A percentile compares a stretch with the other conserved stretches of the same genome.
phyloP scores from a whole-genome alignment of 2,113 vertebrate species.

The Gobius niger region DNA sequence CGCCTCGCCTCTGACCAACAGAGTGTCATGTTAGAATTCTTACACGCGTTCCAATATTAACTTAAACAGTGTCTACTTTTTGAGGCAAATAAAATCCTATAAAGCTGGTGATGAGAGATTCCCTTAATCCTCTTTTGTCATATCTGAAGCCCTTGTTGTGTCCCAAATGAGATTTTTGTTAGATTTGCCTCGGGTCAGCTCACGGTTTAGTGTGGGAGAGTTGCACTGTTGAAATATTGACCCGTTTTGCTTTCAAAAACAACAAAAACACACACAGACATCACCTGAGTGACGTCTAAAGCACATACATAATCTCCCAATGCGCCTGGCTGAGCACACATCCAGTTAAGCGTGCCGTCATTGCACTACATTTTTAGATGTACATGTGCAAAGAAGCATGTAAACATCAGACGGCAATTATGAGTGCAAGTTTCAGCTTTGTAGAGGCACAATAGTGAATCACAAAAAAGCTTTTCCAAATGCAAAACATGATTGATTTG shows the following conservation, averaged over 20 bases:
- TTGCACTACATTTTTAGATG: conserved; percentile 54
- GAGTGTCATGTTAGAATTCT: too few species aligned
- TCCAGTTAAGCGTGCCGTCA: conserved; percentile 41
- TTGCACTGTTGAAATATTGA: conserved; percentile 29
- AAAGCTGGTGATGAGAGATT: conserved; percentile 15
- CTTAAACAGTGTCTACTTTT: too few species aligned
- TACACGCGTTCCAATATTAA: too few species aligned
- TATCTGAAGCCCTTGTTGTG: conserved; percentile 43
- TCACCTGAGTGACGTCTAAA: conserved; percentile 21
- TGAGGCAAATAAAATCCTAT: too few species aligned
- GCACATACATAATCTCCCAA: conserved; percentile 43
- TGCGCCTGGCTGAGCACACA: conserved; percentile 49
- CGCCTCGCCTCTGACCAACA: too few species aligned
- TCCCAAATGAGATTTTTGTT: conserved; percentile 60
- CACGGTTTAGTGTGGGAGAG: conserved; percentile 26
- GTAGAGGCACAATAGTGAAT: background rate
- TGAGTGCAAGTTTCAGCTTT: conserved; percentile 18
- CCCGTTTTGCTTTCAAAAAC: conserved; percentile 26
- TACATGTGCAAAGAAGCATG: conserved; percentile 15
- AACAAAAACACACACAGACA: background rate
- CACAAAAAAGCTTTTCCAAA: conserved; percentile 41
- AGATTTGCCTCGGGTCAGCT: conserved; percentile 35
- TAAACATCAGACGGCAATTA: conserved; percentile 1
- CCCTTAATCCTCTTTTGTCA: conserved; percentile 50
- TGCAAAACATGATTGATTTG: conserved; percentile 9